These are phyloP conservation scores for Yponomeuta plumbellus DNA, from an alignment of 2,888 invertebrate species.

Conservation along the genomic window DNA sequence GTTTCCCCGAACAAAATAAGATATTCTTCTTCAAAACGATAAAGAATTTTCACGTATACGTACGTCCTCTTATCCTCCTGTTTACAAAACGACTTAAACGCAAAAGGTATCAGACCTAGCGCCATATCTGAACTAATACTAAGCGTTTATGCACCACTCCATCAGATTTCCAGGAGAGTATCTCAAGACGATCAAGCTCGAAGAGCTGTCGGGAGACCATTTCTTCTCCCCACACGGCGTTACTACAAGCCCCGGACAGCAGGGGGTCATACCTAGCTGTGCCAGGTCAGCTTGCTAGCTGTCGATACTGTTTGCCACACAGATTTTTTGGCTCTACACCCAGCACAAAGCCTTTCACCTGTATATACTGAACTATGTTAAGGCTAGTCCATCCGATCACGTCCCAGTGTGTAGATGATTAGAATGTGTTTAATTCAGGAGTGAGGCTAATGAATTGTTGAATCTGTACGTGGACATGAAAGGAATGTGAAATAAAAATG, in stretches of 20 bases:
- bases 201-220: slow-evolving; percentile 64
- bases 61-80: too few species aligned
- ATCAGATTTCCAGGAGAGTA: slow-evolving; percentile 72
- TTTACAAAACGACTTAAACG: too few species aligned
- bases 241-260: slow-evolving; percentile 73
- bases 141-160: slow-evolving; percentile 37
- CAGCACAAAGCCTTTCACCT: slow-evolving; percentile 34
- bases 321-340: not conserved
- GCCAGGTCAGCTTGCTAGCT: slow-evolving; percentile 65
- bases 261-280: slow-evolving; percentile 79
- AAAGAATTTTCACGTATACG: too few species aligned
- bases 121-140: not conserved
- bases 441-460: too few species aligned
- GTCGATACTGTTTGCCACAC: not conserved
- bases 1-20: not conserved
- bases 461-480: too few species aligned
- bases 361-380: slow-evolving; percentile 18
- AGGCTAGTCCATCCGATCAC: not conserved
- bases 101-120: too few species aligned
- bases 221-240: slow-evolving; percentile 70
- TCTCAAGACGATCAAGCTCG: slow-evolving; percentile 65
- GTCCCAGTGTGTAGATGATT: not conserved
- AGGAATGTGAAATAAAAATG: too few species aligned
- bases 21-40: not conserved
- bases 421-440: too few species aligned